Percentiles rank a stretch among this genome's conserved stretches.
Evolutionary conservation across 2,888 invertebrate genomes (phyloP).

Genomic region (Tetramorium bicarinatum): DNA sequence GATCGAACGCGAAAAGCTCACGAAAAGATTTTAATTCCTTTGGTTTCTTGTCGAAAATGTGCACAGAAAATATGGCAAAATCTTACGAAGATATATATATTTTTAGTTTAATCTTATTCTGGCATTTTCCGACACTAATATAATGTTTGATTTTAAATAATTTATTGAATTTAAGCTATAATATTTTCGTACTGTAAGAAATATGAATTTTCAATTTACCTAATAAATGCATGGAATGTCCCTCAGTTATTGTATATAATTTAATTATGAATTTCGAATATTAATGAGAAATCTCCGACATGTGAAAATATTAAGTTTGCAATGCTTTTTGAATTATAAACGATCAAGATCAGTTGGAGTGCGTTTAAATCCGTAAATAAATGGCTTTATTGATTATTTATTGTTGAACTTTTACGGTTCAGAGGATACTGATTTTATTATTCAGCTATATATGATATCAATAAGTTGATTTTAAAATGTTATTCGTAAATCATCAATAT

Average conservation of each 20-base stretch:
- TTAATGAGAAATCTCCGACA: neutral
- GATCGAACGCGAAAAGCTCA: constrained; percentile 12
- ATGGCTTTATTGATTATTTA: neutral
- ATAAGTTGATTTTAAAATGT: neutral
- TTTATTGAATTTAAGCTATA: constrained; percentile 13
- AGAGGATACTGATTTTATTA: neutral
- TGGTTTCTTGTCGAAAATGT: constrained; percentile 32
- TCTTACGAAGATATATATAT: neutral
- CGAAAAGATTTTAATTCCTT: constrained; percentile 23
- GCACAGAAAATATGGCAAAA: neutral
- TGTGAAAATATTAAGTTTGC: neutral
- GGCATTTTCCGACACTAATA: neutral
- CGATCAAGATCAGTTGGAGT: neutral
- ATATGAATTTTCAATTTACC: neutral
- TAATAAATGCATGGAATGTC: neutral
- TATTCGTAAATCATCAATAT: neutral
- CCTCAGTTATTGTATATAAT: neutral
- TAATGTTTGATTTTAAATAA: neutral
- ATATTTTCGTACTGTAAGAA: neutral
- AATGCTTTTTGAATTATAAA: neutral
- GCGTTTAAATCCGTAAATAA: neutral
- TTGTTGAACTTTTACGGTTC: neutral
- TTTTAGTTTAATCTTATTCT: constrained; percentile 9
- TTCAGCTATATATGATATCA: neutral
- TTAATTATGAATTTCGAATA: neutral